Evolutionary conservation across 2,797 vertebrate species (phyloP).

Genomic region (Craterocephalus amniculus): DNA sequence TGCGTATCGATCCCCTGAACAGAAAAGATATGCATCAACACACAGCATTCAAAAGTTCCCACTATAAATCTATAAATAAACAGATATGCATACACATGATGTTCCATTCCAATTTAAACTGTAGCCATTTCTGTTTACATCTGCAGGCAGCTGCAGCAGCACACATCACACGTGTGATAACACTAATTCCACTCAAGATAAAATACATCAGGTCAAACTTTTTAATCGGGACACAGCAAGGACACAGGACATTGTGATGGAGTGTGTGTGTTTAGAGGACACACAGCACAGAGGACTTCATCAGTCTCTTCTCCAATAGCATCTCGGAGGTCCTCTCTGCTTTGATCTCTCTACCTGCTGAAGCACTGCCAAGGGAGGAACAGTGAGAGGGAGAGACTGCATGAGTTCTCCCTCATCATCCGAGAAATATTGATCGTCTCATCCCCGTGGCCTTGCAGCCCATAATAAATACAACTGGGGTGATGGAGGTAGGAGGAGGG

Average conservation of each 20-base stretch:
- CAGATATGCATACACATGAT: conserved; percentile 1
- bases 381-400: conserved; percentile 65
- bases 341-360: conserved; percentile 80
- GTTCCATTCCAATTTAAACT: conserved; percentile 18
- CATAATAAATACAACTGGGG: conserved; percentile 81
- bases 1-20: conserved; percentile 30
- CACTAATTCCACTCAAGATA: conserved; percentile 64
- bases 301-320: conserved; percentile 75
- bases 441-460: conserved; percentile 80
- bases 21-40: conserved; percentile 4
- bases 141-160: conserved; percentile 21
- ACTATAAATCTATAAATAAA: conserved; percentile 6
- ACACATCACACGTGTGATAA: conserved; percentile 40
- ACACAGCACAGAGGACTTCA: conserved; percentile 73
- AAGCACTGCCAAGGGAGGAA: conserved; percentile 77
- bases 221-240: conserved; percentile 80
- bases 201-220: conserved; percentile 77
- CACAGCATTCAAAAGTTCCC: conserved; percentile 22
- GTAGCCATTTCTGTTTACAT: conserved; percentile 31
- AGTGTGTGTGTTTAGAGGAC: conserved; percentile 80
- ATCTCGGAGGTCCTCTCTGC: conserved; percentile 77
- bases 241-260: conserved; percentile 74
- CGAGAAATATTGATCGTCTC: conserved; percentile 82
- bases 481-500: conserved; percentile 52
- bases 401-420: conserved; percentile 78